Evolutionary conservation across 2,888 invertebrate genomes (phyloP).

Genomic region (Xanthorhoe designata): DNA sequence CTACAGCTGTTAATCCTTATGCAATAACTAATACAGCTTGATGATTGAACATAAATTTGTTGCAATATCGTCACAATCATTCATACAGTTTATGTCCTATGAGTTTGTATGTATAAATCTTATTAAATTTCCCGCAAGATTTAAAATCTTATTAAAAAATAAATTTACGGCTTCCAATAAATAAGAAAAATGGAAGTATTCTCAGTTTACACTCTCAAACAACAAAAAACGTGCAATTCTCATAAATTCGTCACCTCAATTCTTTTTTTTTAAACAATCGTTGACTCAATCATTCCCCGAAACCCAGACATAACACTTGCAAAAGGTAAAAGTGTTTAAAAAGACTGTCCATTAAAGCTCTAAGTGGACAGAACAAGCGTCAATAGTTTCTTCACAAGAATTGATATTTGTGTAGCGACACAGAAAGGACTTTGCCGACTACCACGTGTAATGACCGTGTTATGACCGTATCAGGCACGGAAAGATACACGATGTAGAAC

Average conservation of each 20-base stretch:
- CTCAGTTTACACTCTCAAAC: slow-evolving; percentile 6
- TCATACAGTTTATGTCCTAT: not conserved
- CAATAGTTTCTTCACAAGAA: not conserved
- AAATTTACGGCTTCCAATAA: not conserved
- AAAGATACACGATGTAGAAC: too few relatives aligned
- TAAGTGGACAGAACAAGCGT: not conserved
- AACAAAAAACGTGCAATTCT: slow-evolving; percentile 30
- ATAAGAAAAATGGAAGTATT: not conserved
- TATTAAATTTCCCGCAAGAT: not conserved
- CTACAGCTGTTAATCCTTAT: not conserved
- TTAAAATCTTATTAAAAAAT: not conserved
- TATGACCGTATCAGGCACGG: too few relatives aligned
- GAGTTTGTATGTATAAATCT: not conserved
- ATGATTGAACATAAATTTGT: not conserved
- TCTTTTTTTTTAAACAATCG: slow-evolving; percentile 22
- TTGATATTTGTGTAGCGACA: too few relatives aligned
- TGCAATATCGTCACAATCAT: not conserved
- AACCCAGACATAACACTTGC: slow-evolving; percentile 32
- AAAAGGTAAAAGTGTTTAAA: slow-evolving; percentile 21
- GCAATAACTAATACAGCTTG: not conserved
- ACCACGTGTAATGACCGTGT: too few relatives aligned
- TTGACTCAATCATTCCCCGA: slow-evolving; percentile 34
- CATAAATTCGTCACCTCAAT: slow-evolving; percentile 32
- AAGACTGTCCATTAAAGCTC: slow-evolving; percentile 8
- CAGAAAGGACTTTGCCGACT: too few relatives aligned